A percentile compares a stretch with the other conserved stretches of the same genome.
phyloP scores from a whole-genome alignment of 2,888 invertebrate species.

The Frankliniella fusca region DNA sequence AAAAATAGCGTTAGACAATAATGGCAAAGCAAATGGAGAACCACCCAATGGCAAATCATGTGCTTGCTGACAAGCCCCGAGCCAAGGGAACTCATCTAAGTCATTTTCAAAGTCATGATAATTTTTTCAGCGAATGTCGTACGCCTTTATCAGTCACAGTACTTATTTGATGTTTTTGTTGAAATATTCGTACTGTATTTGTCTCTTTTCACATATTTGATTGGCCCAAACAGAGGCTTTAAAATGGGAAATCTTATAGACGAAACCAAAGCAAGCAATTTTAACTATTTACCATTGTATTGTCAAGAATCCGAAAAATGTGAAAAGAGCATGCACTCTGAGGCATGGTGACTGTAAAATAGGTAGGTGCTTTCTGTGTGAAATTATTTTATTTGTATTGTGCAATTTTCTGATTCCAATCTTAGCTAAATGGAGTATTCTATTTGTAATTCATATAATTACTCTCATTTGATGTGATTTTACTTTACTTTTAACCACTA shows the following conservation, averaged over 20 bases:
- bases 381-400: not conserved
- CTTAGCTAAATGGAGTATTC: not conserved
- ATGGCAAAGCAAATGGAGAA: not conserved
- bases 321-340: not conserved
- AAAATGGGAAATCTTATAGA: not conserved
- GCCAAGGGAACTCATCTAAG: slow-evolving; percentile 28
- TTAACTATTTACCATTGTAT: not conserved
- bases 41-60: not conserved
- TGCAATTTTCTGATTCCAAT: not conserved
- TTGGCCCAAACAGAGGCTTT: not conserved
- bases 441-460: too few relatives aligned
- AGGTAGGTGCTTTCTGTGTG: not conserved
- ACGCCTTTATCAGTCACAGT: not conserved
- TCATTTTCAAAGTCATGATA: not conserved
- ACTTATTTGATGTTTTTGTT: not conserved
- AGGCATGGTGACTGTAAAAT: slow-evolving; percentile 4
- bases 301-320: not conserved
- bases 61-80: slow-evolving; percentile 21
- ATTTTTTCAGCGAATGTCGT: not conserved
- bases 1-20: slow-evolving; percentile 14
- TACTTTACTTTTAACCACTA: too few relatives aligned
- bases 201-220: slow-evolving; percentile 1
- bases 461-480: too few relatives aligned
- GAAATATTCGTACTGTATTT: not conserved
- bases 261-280: slow-evolving; percentile 6